Evolutionary conservation across 2,888 invertebrate species (phyloP), one percentile per base, ranked within the genome.

Genomic region (Lepidochrysops patricia): DNA sequence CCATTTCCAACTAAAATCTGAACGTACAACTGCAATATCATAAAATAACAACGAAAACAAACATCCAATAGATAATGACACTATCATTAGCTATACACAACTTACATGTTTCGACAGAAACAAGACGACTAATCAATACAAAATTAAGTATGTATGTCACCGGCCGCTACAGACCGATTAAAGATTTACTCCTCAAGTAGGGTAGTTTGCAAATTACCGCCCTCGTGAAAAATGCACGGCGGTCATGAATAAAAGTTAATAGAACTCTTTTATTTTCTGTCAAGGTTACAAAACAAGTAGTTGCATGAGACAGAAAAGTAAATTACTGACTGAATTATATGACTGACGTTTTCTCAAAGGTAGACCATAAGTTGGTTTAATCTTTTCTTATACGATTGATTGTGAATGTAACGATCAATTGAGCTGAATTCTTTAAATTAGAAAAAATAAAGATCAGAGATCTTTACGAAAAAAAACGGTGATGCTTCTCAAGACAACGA

Each of bases 211-310:
- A 50, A 74, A 82, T 83, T 76, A 61, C 57, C 57, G 63, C 62
- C 66, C 64, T 65, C 67, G 74, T 82, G 71, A 79, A 81, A 79
- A 74, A 81, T 82, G 74, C 71, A 82, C 68, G 62, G 49, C 37
- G 34, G 63, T 23, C 49, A n/a, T 6, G 26, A 13, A 26, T n/a
- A 50, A 26, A 50, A 50, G 26, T 26, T 26, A 23, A 23, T 32
- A 12, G 5, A 12, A 27, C 54, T 19, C 29, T 54, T 54, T 54
- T 19, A 54, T 54, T 32, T 32, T 3, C 4, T 9, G 4, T 29
- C 54, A 54, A 54, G 54, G 54, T 32, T 54, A 12, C n/a, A n/a
- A n/a, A n/a, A n/a, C n/a, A n/a, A n/a, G n/a, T n/a, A n/a, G n/a
- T n/a, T n/a, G n/a, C n/a, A n/a, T n/a, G n/a, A n/a, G n/a, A 29